phyloP scores from a whole-genome alignment of 1,140 invertebrate genomes.

The Drosophila hydei region DNA sequence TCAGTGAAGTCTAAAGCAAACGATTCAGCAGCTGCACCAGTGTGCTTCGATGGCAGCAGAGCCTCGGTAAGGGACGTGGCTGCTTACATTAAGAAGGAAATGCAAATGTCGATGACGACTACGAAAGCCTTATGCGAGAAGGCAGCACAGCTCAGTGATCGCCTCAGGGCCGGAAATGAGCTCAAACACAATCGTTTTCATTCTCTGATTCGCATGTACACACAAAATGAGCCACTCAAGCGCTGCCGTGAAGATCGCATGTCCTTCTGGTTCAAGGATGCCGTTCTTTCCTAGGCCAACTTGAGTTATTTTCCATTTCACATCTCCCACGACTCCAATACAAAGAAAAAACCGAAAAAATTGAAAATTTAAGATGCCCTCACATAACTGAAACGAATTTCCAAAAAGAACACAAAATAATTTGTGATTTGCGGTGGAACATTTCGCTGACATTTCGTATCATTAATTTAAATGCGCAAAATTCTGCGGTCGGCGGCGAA shows the following conservation, averaged over 20 bases:
- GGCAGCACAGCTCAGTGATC: constrained; percentile 31
- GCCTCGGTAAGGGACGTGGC: neutral
- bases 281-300: constrained; percentile 56
- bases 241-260: constrained; percentile 53
- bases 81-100: constrained; percentile 7
- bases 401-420: constrained; percentile 1
- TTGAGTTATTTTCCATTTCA: too few relatives aligned
- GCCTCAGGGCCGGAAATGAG: constrained; percentile 60
- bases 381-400: constrained; percentile 1
- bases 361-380: neutral
- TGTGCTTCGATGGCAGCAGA: neutral
- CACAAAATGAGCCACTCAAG: constrained; percentile 35
- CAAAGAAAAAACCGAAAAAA: too few relatives aligned
- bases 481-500: constrained; percentile 55
- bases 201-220: constrained; percentile 28
- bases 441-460: constrained; percentile 62
- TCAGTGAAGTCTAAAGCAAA: too few relatives aligned
- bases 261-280: constrained; percentile 62
- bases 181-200: constrained; percentile 45
- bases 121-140: constrained; percentile 32
- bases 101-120: constrained; percentile 1
- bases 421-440: constrained; percentile 64
- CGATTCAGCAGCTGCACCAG: too few relatives aligned
- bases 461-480: constrained; percentile 73
- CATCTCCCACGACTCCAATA: too few relatives aligned